Base-by-base conservation (phyloP, 2,888 invertebrate genomes). In the Resseliella maxima region DNA sequence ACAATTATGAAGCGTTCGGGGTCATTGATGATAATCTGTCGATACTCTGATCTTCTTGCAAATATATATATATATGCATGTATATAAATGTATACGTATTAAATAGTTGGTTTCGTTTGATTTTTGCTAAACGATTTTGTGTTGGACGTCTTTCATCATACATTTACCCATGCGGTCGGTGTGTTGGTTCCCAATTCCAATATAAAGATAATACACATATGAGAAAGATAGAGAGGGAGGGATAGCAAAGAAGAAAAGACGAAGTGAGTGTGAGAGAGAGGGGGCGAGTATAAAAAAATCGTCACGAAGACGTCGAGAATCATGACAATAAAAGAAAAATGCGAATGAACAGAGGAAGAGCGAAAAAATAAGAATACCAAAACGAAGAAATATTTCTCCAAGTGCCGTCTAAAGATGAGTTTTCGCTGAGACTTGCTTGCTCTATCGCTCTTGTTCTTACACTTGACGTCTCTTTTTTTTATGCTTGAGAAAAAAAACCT, bases 11-110 rank as follows among this genome's bases (percentile, higher is more conserved):
- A 72, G 72, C 31, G 27, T 31, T 72, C 72, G 72, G 72, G 59
- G 72, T 72, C 72, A 72, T 72, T 72, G 72, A 72, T 72, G 72
- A 72, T 72, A 72, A 72, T 72, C 72, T 72, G 72, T 72, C 72
- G 72, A 72, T 72, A 72, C 31, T 72, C 72, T 72, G 72, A 72
- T 72, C 72, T 72, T 72, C 31, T 72, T 31, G 72, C 72, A 3
- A 72, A 27, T 31, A 72, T 24, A 72, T 72, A 72, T 31, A 31
- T 72, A 50, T 50, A 50, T 50, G 12, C 2, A 18, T 50, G n/a
- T n/a, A n/a, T n/a, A n/a, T n/a, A n/a, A n/a, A n/a, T n/a, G n/a
- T n/a, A n/a, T n/a, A n/a, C n/a, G n/a, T n/a, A n/a, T n/a, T n/a
- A 72, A 72, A 72, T 27, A 72, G 35, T 31, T 31, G 27, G 27